Evolutionary conservation across 2,888 invertebrate genomes (phyloP).

Genomic region (Parnassius orleans): DNA sequence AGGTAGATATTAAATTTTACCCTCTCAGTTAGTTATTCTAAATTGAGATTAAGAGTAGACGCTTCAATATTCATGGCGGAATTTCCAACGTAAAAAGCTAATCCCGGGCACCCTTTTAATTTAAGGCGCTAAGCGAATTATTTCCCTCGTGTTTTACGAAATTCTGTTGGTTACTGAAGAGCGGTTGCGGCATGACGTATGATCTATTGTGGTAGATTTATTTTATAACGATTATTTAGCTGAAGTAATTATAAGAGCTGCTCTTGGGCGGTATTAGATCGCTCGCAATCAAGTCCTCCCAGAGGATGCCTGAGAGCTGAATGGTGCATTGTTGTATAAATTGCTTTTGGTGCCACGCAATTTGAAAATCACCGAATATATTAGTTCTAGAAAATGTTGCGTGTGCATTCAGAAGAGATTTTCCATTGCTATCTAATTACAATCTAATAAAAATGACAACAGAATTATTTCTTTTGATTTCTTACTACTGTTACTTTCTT

Average conservation of each 20-base stretch:
- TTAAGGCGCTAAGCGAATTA: constrained; percentile 22
- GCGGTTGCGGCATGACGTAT: constrained; percentile 1
- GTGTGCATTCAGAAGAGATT: no score
- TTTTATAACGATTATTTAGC: constrained; percentile 3
- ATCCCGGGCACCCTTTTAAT: constrained; percentile 23
- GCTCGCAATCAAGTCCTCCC: constrained; percentile 10
- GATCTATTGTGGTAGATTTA: constrained; percentile 6
- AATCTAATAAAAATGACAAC: no score
- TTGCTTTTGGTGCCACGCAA: constrained; percentile 2
- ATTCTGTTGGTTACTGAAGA: constrained; percentile 18
- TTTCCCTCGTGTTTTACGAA: constrained; percentile 20
- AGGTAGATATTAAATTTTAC: constrained; percentile 5
- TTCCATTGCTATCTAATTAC: no score
- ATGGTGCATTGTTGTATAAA: constrained; percentile 11
- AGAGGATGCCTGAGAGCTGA: constrained; percentile 4
- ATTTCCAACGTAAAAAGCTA: constrained; percentile 21
- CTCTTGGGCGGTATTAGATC: constrained; percentile 6
- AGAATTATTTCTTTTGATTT: no score
- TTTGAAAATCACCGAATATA: constrained; percentile 8
- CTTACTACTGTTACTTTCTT: no score
- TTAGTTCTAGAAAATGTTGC: not conserved
- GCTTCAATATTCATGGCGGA: constrained; percentile 23
- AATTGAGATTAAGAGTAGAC: constrained; percentile 17
- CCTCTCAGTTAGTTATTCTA: constrained; percentile 15
- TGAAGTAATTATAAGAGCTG: constrained; percentile 7